phyloP scores from a whole-genome alignment of 2,888 invertebrate genomes.

The Achlya flavicornis region DNA sequence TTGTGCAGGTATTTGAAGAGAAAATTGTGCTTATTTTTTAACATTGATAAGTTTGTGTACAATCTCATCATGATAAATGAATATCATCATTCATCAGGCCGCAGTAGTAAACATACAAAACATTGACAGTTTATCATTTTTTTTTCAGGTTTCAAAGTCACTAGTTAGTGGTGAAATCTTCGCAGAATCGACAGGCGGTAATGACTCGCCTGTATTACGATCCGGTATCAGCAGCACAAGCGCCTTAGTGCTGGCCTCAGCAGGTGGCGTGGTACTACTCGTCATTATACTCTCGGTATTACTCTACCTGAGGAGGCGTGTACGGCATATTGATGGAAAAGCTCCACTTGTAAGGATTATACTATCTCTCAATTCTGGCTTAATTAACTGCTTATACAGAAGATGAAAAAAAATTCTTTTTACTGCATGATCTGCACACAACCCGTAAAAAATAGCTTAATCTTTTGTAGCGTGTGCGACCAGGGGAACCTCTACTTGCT shows the following conservation, averaged over 20 bases:
- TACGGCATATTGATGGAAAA: slow-evolving; percentile 71
- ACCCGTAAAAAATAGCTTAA: slow-evolving; percentile 25
- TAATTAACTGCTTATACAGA: slow-evolving; percentile 3
- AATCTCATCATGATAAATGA: too few relatives aligned
- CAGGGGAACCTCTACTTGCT: slow-evolving; percentile 86
- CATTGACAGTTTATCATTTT: too few relatives aligned
- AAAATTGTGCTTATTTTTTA: background rate
- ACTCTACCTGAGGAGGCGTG: slow-evolving; percentile 65
- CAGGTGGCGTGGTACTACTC: slow-evolving; percentile 60
- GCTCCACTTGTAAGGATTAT: slow-evolving; percentile 67
- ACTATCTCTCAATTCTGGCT: background rate
- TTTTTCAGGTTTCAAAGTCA: slow-evolving; percentile 60
- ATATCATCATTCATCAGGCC: too few relatives aligned
- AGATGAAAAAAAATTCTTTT: background rate
- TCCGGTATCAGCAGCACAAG: slow-evolving; percentile 47
- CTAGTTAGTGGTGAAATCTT: slow-evolving; percentile 52
- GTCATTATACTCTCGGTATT: slow-evolving; percentile 54
- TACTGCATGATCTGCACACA: slow-evolving; percentile 31
- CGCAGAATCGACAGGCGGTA: slow-evolving; percentile 54
- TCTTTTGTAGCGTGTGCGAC: slow-evolving; percentile 78
- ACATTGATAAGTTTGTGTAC: too few relatives aligned
- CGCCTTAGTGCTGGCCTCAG: slow-evolving; percentile 52
- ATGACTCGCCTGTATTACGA: slow-evolving; percentile 46
- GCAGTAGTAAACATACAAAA: too few relatives aligned
- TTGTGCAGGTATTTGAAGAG: background rate